Percentiles rank a stretch among this genome's conserved stretches.
Evolutionary conservation across 2,797 vertebrate genomes (phyloP).

Genomic region (Sebastolobus altivelis): DNA sequence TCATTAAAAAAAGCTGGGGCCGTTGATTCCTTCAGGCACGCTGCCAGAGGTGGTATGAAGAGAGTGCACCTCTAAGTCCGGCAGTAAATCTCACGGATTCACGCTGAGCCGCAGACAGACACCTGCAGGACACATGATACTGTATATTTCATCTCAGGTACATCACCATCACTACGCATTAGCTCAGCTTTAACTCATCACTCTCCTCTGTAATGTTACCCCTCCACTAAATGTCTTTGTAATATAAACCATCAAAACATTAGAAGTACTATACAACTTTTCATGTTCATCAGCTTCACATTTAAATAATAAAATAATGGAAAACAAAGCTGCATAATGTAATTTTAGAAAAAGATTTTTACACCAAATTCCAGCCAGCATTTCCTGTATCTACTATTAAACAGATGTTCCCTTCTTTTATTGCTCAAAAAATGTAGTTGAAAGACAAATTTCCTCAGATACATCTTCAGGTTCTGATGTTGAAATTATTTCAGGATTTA

Average conservation of each 20-base stretch:
- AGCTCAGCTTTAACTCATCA: conserved; percentile 41
- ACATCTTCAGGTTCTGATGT: not conserved
- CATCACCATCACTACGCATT: conserved; percentile 54
- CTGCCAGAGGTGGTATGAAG: conserved; percentile 72
- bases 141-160: conserved; percentile 69
- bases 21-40: conserved; percentile 74
- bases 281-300: not conserved
- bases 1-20: conserved; percentile 61
- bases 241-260: not conserved
- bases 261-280: not conserved
- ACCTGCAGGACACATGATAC: conserved; percentile 80
- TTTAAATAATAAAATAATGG: not conserved
- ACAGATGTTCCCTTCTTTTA: not conserved
- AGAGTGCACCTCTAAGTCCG: conserved; percentile 73
- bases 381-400: conserved; percentile 5
- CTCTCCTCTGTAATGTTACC: not conserved
- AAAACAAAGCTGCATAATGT: not conserved
- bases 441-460: not conserved
- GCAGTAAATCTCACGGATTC: conserved; percentile 73
- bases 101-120: conserved; percentile 67
- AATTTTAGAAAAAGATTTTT: not conserved
- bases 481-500: not conserved
- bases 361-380: too few relatives aligned
- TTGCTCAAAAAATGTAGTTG: not conserved
- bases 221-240: not conserved